Evolutionary conservation across 2,113 vertebrate genomes (phyloP).

Genomic region (Brachyhypopomus occidentalis): DNA sequence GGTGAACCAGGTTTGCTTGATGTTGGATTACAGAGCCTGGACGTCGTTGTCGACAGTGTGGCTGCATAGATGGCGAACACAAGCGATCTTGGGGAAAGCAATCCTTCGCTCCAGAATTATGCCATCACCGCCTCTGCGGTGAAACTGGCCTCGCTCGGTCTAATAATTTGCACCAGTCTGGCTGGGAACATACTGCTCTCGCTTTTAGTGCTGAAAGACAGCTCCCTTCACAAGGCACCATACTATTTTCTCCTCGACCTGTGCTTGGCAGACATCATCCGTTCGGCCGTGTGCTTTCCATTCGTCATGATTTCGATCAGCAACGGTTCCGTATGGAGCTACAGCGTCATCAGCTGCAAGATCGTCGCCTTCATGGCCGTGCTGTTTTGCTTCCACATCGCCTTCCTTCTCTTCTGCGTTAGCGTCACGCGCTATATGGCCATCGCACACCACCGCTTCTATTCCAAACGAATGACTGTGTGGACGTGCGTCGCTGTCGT

Average conservation of each 20-base stretch:
- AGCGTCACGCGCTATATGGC: constrained; percentile 96
- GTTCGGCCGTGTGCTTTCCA: constrained; percentile 91
- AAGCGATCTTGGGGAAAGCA: constrained; percentile 81
- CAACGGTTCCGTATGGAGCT: constrained; percentile 83
- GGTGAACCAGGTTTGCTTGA: constrained; percentile 57
- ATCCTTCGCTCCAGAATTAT: constrained; percentile 80
- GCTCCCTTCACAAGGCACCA: constrained; percentile 86
- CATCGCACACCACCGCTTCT: constrained; percentile 94
- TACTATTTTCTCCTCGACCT: constrained; percentile 96
- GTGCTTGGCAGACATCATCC: constrained; percentile 88
- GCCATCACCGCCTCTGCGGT: constrained; percentile 80
- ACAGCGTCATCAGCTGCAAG: constrained; percentile 87
- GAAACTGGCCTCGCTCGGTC: constrained; percentile 87
- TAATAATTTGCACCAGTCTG: constrained; percentile 88
- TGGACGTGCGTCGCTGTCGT: constrained; percentile 92
- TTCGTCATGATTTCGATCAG: constrained; percentile 90
- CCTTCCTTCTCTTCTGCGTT: constrained; percentile 93
- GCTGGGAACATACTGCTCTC: constrained; percentile 88
- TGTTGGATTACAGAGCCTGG: constrained; percentile 60
- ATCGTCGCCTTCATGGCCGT: constrained; percentile 90
- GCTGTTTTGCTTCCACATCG: constrained; percentile 94
- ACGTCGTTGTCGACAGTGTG: constrained; percentile 54
- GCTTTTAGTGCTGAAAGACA: constrained; percentile 88
- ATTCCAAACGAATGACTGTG: constrained; percentile 90
- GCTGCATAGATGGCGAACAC: constrained; percentile 85